Percentiles rank a stretch among this genome's conserved stretches.
Conservation (phyloP, 2,888 invertebrate genomes). For the Cantharis rufa region DNA sequence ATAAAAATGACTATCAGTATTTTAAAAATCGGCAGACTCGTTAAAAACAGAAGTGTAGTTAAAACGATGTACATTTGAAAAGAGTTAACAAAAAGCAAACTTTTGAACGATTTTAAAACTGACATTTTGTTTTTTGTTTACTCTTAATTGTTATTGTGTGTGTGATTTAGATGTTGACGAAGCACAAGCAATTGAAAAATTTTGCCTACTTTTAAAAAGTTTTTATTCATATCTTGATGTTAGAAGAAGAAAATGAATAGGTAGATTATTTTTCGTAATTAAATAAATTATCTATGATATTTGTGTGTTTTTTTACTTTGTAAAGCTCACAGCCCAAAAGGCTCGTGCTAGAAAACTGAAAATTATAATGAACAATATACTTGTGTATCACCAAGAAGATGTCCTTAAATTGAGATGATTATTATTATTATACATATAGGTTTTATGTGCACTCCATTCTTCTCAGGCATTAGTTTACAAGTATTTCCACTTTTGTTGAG, state of each 20-base stretch:
- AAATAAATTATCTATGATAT: constrained; percentile 42
- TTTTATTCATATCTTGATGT: constrained; percentile 37
- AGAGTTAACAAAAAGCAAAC: constrained; percentile 28
- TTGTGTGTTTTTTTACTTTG: neutral
- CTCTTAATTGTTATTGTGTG: constrained; percentile 29
- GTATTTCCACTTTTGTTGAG: no score
- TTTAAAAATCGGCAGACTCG: constrained; percentile 21
- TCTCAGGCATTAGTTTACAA: no score
- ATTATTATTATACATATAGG: no score
- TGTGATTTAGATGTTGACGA: constrained; percentile 36
- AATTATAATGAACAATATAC: neutral
- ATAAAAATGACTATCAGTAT: constrained; percentile 21
- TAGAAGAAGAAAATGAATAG: constrained; percentile 41
- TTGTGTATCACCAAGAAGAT: no score
- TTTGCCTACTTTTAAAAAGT: constrained; percentile 32
- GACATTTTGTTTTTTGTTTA: constrained; percentile 26
- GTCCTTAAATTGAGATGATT: no score
- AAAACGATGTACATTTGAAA: constrained; percentile 21
- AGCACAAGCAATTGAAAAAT: constrained; percentile 34
- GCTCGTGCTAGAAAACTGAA: neutral
- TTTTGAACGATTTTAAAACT: neutral
- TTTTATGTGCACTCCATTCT: no score
- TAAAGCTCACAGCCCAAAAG: no score
- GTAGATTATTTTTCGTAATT: constrained; percentile 56
- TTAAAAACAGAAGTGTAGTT: constrained; percentile 26